These are phyloP conservation scores for Chiloscyllium punctatum DNA, from an alignment of 2,797 vertebrate species.

Conservation along the genomic window DNA sequence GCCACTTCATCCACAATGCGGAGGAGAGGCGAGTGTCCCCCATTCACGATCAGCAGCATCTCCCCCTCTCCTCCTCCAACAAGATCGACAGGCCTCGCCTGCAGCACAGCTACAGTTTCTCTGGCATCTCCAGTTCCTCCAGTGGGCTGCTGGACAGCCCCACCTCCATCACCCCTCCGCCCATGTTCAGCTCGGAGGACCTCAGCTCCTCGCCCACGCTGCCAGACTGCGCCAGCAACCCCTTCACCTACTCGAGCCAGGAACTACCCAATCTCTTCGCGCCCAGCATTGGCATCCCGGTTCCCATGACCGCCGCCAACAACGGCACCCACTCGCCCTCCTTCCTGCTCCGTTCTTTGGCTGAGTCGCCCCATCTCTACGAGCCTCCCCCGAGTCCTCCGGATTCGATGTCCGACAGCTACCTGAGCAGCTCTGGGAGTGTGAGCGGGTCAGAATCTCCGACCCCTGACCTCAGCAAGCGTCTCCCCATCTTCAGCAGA, in stretches of 20 bases:
- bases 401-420: conserved; percentile 93
- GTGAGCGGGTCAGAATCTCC: conserved; percentile 91
- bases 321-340: conserved; percentile 65
- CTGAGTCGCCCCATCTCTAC: conserved; percentile 84
- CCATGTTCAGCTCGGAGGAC: conserved; percentile 86
- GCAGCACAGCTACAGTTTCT: conserved; percentile 97
- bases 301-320: conserved; percentile 57
- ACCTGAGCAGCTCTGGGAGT: conserved; percentile 94
- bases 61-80: conserved; percentile 60
- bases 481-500: conserved; percentile 98
- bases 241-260: conserved; percentile 97
- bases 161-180: conserved; percentile 88
- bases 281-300: conserved; percentile 73
- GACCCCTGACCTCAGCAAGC: conserved; percentile 84
- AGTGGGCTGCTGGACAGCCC: conserved; percentile 86
- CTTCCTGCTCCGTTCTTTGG: conserved; percentile 86
- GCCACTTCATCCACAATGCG: conserved; percentile 89
- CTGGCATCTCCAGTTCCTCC: conserved; percentile 76
- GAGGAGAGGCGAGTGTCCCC: conserved; percentile 79
- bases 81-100: conserved; percentile 79
- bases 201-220: conserved; percentile 65
- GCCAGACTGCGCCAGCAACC: conserved; percentile 84
- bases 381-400: conserved; percentile 86
- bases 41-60: conserved; percentile 58
- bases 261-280: conserved; percentile 90